A percentile compares a stretch with the other conserved stretches of the same genome.
Conservation (phyloP, 2,888 invertebrate species). For the Cephus nigrinus region DNA sequence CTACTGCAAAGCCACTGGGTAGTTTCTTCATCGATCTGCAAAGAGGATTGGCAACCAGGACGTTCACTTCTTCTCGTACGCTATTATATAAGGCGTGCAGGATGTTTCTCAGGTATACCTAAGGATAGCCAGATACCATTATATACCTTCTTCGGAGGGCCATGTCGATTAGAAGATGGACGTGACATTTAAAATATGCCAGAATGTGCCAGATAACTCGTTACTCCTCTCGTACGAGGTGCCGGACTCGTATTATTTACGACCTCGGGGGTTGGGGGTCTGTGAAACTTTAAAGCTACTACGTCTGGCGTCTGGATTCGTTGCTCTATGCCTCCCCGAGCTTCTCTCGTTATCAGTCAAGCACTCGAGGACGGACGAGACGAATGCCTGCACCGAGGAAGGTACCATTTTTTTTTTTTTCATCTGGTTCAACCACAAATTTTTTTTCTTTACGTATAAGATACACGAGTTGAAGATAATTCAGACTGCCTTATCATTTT, state of each 20-base stretch:
- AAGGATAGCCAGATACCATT: neutral
- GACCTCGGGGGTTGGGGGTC: neutral
- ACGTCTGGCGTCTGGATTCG: conserved; percentile 3
- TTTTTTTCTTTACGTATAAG: neutral
- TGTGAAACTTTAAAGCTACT: neutral
- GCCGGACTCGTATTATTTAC: conserved; percentile 4
- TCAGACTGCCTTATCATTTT: neutral
- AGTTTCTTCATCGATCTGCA: neutral
- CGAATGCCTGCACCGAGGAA: neutral
- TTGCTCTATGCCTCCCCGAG: neutral
- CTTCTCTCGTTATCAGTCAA: neutral
- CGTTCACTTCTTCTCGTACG: neutral
- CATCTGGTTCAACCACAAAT: neutral
- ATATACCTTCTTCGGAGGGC: neutral
- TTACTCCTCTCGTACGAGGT: conserved; percentile 1
- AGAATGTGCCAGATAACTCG: conserved; percentile 2
- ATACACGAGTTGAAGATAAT: neutral
- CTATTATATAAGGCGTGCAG: neutral
- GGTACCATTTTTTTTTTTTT: neutral
- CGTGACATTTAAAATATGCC: neutral
- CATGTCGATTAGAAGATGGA: neutral
- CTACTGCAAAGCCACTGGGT: neutral
- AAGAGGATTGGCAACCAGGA: neutral
- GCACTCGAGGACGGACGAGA: neutral
- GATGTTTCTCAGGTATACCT: neutral